phyloP scores from a whole-genome alignment of 2,888 invertebrate species.

The Gandaritis pyraliata region DNA sequence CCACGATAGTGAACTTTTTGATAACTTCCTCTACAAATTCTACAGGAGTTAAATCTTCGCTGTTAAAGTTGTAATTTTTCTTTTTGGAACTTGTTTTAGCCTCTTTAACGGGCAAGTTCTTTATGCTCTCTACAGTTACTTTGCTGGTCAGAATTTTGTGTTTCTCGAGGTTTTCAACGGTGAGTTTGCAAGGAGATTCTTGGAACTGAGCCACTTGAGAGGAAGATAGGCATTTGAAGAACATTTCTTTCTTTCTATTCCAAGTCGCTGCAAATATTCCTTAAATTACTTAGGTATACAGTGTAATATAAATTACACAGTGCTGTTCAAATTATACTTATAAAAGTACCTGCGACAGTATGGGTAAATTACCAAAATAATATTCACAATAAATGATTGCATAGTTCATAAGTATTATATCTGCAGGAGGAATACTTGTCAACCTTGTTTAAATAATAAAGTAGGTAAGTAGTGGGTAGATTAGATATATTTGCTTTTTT shows the following conservation, averaged over 20 bases:
- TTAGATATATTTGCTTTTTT: no score
- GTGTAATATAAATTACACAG: no score
- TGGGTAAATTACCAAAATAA: no score
- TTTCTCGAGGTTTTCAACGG: conserved; percentile 21
- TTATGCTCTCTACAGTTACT: background rate
- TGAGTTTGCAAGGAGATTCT: conserved; percentile 4
- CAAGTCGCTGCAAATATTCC: conserved; percentile 17
- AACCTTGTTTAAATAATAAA: no score
- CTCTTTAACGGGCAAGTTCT: no score
- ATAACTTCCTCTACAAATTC: conserved; percentile 21
- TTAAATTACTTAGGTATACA: no score
- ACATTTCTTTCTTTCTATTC: conserved; percentile 14
- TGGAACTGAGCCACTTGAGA: conserved; percentile 3
- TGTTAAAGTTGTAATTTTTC: conserved; percentile 12
- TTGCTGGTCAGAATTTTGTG: conserved; percentile 8
- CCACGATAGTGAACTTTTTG: conserved; percentile 3
- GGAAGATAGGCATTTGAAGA: conserved; percentile 14
- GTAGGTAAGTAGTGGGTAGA: no score
- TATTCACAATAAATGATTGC: no score
- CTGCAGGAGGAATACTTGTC: no score
- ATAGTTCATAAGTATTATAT: no score
- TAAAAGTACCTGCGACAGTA: no score
- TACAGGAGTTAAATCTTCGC: conserved; percentile 1
- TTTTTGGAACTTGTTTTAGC: conserved; percentile 4
- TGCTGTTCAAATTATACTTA: no score